Conservation (phyloP, 2,113 vertebrate species). For the Pelusios castaneus region DNA sequence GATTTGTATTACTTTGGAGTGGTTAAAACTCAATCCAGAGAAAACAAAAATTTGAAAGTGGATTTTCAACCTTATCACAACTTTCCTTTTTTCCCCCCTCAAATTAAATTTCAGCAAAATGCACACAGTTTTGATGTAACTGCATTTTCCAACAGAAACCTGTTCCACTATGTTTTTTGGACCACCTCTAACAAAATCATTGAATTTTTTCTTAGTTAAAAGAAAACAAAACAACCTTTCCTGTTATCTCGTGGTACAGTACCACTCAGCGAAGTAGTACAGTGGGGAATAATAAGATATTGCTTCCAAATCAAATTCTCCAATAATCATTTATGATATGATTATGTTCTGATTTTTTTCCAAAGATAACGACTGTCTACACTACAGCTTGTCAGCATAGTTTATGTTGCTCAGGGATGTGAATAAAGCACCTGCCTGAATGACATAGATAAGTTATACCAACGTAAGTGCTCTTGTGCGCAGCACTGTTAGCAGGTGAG, state of each 20-base stretch:
- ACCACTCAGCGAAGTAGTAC: background rate
- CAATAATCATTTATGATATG: background rate
- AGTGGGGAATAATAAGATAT: background rate
- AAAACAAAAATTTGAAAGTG: slow-evolving; percentile 23
- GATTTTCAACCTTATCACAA: slow-evolving; percentile 15
- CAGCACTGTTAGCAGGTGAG: too few relatives aligned
- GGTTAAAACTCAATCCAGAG: background rate
- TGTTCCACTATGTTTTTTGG: background rate
- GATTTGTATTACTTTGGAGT: background rate
- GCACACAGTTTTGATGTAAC: background rate
- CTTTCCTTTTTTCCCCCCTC: background rate
- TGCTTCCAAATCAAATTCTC: slow-evolving; percentile 1
- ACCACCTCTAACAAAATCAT: slow-evolving; percentile 31
- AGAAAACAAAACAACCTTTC: background rate
- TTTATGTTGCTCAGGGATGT: too few relatives aligned
- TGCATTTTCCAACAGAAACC: slow-evolving; percentile 5
- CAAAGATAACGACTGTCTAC: background rate
- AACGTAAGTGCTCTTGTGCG: too few relatives aligned
- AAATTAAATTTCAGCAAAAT: slow-evolving; percentile 26
- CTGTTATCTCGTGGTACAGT: background rate
- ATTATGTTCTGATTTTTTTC: background rate
- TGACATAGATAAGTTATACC: too few relatives aligned
- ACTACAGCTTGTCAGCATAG: too few relatives aligned
- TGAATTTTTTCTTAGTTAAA: background rate
- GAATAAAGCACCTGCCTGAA: too few relatives aligned